Evolutionary conservation across 1,140 invertebrate species (phyloP).

Genomic region (Drosophila nebulosa): DNA sequence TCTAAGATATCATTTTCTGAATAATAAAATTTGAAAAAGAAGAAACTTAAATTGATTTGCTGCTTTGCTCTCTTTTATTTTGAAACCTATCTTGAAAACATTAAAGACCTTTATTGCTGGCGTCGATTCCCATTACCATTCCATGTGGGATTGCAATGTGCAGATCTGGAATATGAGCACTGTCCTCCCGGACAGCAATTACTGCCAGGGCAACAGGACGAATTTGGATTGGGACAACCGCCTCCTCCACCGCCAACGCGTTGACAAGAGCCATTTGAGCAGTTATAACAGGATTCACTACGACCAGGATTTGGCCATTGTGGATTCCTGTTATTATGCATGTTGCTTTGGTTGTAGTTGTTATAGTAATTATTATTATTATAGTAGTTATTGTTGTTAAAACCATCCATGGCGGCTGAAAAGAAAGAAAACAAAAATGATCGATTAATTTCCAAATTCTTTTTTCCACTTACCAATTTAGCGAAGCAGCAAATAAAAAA

Average conservation of each 20-base stretch:
- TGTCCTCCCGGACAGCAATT: constrained; percentile 27
- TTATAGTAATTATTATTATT: not conserved
- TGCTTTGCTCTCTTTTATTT: not conserved
- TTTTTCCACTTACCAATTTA: not conserved
- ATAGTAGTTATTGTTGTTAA: not conserved
- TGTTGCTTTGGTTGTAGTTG: not conserved
- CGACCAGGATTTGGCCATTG: not conserved
- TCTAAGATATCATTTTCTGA: no score
- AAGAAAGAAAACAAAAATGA: not conserved
- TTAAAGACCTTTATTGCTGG: constrained; percentile 23
- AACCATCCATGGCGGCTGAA: constrained; percentile 37
- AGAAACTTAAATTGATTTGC: not conserved
- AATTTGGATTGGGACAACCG: not conserved
- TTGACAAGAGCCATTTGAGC: constrained; percentile 29
- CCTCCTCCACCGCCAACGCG: not conserved
- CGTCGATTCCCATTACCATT: constrained; percentile 16
- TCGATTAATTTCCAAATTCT: not conserved
- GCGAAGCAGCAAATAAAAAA: constrained; percentile 26
- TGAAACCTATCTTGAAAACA: not conserved
- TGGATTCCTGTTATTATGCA: not conserved
- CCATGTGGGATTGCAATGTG: constrained; percentile 7
- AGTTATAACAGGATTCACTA: constrained; percentile 11
- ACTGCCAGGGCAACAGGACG: constrained; percentile 24
- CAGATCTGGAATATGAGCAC: not conserved
- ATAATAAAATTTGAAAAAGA: no score